Evolutionary conservation across 2,888 invertebrate genomes (phyloP), one percentile per base, ranked within the genome.

Genomic region (Netelia inedita): DNA sequence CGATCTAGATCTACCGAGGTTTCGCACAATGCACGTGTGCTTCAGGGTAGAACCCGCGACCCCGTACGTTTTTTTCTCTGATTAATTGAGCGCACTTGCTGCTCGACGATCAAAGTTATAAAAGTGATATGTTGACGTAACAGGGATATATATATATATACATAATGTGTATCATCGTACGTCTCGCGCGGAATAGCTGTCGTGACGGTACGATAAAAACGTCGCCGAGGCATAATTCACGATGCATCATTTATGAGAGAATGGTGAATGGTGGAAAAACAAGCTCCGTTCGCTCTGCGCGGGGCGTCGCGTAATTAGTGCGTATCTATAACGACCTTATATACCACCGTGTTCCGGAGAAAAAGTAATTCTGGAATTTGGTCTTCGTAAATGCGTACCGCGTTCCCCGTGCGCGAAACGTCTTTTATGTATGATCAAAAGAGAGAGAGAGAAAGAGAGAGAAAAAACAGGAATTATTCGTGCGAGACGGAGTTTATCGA

Each of bases 201-300:
- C 76, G 72, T 65, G 65, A 66, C 76, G 41, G 28, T 65, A 78
- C 46, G 71, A 68, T 57, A 69, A 83, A 87, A 82, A 83, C 76
- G 19, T 16, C 82, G 57, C 28, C 79, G 76, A 68, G 69, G 68
- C 82, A 85, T 83, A 87, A 87, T 87, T 87, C 83, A 85, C 82
- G 85, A 85, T 87, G 85, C 86, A 85, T 87, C 83, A 87, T 87
- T 87, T 85, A 87, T 87, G 82, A 87, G 85, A 80, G 79, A 68
- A 55, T 79, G 35, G 35, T 35, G 63, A 79, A 85, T 41, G 50
- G 10, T 71, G 66, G 66, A 72, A 80, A 78, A 81, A 81, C 82
- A 85, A 85, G 82, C 74, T 55, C 61, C 35, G 74, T 75, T 73
- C 71, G 76, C 74, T 65, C 57, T 83, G 75, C 74, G 79, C 81